These are phyloP conservation scores for Polydrusus pterygomalis DNA, from an alignment of 2,888 invertebrate species.

Conservation along the genomic window DNA sequence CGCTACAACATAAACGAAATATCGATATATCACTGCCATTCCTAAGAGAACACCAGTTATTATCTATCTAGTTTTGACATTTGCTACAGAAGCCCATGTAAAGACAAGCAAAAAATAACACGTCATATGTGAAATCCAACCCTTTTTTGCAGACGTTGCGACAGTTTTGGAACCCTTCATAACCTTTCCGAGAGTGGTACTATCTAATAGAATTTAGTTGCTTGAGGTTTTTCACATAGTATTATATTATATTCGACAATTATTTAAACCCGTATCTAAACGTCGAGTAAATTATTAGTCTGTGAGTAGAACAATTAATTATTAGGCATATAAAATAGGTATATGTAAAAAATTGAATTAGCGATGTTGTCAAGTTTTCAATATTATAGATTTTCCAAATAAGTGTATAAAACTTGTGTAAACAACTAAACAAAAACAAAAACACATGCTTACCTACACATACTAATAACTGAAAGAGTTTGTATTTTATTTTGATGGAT, in stretches of 20 bases:
- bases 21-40: slow-evolving; percentile 5
- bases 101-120: slow-evolving; percentile 15
- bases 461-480: too few species aligned
- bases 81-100: slow-evolving; percentile 21
- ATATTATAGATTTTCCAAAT: too few species aligned
- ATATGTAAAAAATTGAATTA: too few species aligned
- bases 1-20: background rate
- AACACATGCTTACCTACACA: too few species aligned
- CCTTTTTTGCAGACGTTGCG: slow-evolving; percentile 26
- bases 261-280: too few species aligned
- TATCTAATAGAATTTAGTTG: background rate
- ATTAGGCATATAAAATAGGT: too few species aligned
- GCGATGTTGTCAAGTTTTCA: too few species aligned
- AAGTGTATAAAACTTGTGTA: too few species aligned
- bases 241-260: background rate
- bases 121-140: slow-evolving; percentile 30
- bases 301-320: too few species aligned
- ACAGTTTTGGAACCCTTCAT: slow-evolving; percentile 10
- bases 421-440: too few species aligned
- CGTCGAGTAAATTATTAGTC: too few species aligned
- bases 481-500: too few species aligned
- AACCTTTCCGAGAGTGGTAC: slow-evolving; percentile 5
- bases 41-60: slow-evolving; percentile 13
- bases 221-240: background rate
- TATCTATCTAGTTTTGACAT: slow-evolving; percentile 28